phyloP scores from a whole-genome alignment of 2,888 invertebrate genomes.

The Lissocephala sabroskyi region DNA sequence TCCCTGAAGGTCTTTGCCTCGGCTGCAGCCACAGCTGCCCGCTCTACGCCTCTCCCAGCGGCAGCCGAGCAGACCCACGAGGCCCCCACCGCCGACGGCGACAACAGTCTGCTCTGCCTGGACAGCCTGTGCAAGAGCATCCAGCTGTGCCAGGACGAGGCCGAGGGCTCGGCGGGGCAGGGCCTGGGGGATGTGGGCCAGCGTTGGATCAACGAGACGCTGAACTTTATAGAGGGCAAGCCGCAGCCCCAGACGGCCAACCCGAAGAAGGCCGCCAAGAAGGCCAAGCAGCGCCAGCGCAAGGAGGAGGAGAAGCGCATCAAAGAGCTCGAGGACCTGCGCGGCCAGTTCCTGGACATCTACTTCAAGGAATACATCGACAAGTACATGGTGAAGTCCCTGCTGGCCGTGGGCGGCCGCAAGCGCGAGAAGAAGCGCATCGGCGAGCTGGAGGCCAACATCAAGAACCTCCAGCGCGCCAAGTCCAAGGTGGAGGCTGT shows the following conservation, averaged over 20 bases:
- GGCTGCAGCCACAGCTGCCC: constrained; percentile 28
- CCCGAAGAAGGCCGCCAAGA: constrained; percentile 72
- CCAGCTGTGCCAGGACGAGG: constrained; percentile 44
- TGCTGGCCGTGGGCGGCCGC: constrained; percentile 60
- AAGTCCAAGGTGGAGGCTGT: constrained; percentile 70
- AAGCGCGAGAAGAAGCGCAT: constrained; percentile 71
- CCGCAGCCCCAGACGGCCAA: constrained; percentile 63
- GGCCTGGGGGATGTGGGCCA: constrained; percentile 65
- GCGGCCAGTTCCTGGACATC: constrained; percentile 69
- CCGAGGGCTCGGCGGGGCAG: constrained; percentile 40
- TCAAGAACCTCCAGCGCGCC: constrained; percentile 70
- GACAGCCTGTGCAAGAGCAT: constrained; percentile 67
- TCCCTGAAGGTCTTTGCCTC: neutral
- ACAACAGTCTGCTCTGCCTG: constrained; percentile 63
- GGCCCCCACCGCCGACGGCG: constrained; percentile 43
- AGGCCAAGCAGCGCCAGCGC: constrained; percentile 71
- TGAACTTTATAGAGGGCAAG: constrained; percentile 69
- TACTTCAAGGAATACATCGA: constrained; percentile 70
- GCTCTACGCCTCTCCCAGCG: no score
- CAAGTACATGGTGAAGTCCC: constrained; percentile 65
- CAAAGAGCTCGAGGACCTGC: constrained; percentile 66
- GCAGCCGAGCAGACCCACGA: constrained; percentile 38
- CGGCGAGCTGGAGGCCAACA: constrained; percentile 65
- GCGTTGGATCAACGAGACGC: constrained; percentile 69
- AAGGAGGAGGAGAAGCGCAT: constrained; percentile 71